Percentiles rank a stretch among this genome's conserved stretches.
Conservation (phyloP, 2,888 invertebrate species). For the Himalopsyche tibetana region DNA sequence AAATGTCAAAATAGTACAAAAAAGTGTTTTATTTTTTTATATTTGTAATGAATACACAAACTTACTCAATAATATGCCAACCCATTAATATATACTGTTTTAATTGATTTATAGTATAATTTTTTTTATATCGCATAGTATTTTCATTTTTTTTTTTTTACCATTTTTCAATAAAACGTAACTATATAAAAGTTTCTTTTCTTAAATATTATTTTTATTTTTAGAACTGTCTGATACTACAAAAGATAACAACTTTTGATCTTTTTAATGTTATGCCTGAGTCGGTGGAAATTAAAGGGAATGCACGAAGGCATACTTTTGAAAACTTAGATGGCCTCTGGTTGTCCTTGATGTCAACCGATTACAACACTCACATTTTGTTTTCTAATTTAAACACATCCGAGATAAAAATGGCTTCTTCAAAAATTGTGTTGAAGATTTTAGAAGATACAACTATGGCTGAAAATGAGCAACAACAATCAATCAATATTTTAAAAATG, state of each 20-base stretch:
- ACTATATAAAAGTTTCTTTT: no score
- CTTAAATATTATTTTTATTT: constrained; percentile 66
- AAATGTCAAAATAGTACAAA: no score
- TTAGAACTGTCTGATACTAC: constrained; percentile 71
- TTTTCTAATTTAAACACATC: constrained; percentile 69
- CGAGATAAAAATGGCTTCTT: constrained; percentile 69
- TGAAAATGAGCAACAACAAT: constrained; percentile 60
- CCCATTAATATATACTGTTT: no score
- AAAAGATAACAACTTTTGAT: constrained; percentile 71
- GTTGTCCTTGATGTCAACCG: constrained; percentile 67
- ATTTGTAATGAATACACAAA: no score
- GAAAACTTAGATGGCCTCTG: constrained; percentile 68
- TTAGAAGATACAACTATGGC: constrained; percentile 67
- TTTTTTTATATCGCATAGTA: no score
- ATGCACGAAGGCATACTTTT: constrained; percentile 69
- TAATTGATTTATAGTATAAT: no score
- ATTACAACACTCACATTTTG: constrained; percentile 69
- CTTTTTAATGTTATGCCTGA: constrained; percentile 67
- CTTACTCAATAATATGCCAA: no score
- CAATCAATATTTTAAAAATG: constrained; percentile 67
- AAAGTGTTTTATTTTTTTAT: no score
- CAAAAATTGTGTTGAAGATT: constrained; percentile 71
- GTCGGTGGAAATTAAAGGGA: constrained; percentile 65
- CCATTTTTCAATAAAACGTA: no score
- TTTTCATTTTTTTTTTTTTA: no score